Evolutionary conservation across 2,888 invertebrate genomes (phyloP), one percentile per base, ranked within the genome.

Genomic region (Lasius fuliginosus): DNA sequence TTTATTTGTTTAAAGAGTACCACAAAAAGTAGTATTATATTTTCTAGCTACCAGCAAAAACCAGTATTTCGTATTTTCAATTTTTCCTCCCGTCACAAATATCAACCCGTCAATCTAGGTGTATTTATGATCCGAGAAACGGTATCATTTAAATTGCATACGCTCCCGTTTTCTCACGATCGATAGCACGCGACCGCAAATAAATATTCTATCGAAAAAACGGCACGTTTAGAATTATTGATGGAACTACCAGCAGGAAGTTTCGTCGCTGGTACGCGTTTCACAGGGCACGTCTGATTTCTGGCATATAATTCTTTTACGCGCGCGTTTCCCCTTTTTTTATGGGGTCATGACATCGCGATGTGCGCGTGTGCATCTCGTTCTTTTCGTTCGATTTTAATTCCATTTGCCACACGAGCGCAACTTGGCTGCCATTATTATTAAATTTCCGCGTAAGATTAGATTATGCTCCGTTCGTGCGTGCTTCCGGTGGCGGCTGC

Each of bases 121-220:
- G 46, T 81, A 81, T 81, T 81, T 81, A 81, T 81, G 79, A 81
- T 71, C 71, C 79, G 71, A 81, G 71, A 81, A 81, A 60, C 60
- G 60, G 46, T 81, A 71, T 81, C 79, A 81, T 81, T 81, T 81
- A 60, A 81, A 81, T 81, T 71, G 79, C 79, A 81, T 71, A 81
- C 71, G 71, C 60, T 71, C 60, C 69, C 71, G 79, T 69, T 81
- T 81, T 49, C 60, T 81, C 79, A 36, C 69, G 71, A 81, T 81
- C 79, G 79, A 81, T 71, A 81, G 60, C 46, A 46, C 69, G 49
- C 49, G 69, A 53, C 60, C 46, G 75, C 62, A 60, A 60, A 81
- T 81, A 81, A 81, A 81, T 81, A 81, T 81, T 81, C 71, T 33
- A 81, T 36, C 46, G 5, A 81, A 81, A 77, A 81, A 77, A 18